Percentiles rank a stretch among this genome's conserved stretches.
phyloP scores from a whole-genome alignment of 2,113 vertebrate species.

The Tupaia chinensis region DNA sequence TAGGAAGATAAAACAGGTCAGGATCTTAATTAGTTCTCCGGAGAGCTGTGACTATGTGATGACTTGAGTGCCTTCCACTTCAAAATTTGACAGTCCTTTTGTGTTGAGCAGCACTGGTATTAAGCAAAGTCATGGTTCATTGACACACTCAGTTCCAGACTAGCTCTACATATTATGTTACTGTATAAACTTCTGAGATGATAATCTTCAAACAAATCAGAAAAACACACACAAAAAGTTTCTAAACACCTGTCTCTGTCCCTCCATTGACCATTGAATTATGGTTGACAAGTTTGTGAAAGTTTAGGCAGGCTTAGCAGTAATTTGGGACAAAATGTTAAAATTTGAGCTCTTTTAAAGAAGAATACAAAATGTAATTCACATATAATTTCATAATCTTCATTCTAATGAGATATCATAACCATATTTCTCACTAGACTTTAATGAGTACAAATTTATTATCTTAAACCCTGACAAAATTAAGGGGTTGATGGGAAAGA shows the following conservation, averaged over 20 bases:
- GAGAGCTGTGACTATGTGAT: not conserved
- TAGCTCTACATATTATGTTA: not conserved
- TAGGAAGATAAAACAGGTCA: not conserved
- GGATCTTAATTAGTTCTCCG: not conserved
- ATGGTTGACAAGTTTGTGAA: not conserved
- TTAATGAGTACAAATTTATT: not conserved
- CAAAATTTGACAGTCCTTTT: not conserved
- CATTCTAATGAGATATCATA: not conserved
- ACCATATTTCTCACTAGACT: slow-evolving; percentile 36
- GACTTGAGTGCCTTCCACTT: not conserved
- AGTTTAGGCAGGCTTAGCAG: not conserved
- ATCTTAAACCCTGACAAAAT: slow-evolving; percentile 21
- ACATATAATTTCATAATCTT: not conserved
- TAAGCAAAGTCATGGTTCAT: not conserved
- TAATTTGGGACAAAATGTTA: not conserved
- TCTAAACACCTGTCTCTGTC: not conserved
- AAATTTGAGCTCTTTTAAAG: not conserved
- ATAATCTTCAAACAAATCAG: not conserved
- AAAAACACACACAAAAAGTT: slow-evolving; percentile 37
- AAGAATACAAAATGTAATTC: not conserved
- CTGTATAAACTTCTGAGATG: not conserved
- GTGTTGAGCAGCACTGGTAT: not conserved
- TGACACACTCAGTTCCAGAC: not conserved
- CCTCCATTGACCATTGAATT: not conserved
- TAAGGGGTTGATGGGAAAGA: not conserved